phyloP scores from a whole-genome alignment of 2,113 vertebrate genomes.

The Callipepla squamata region DNA sequence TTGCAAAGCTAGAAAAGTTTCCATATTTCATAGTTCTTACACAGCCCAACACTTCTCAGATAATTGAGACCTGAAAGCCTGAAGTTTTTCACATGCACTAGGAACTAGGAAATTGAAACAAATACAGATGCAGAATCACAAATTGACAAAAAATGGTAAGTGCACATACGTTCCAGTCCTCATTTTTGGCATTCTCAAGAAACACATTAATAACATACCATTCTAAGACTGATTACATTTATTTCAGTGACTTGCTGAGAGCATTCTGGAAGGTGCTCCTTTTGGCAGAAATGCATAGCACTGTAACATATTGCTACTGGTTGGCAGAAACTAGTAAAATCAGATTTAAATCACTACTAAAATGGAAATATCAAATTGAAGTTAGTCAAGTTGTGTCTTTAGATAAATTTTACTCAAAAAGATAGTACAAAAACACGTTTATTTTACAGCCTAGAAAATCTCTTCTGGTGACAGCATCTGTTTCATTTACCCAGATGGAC shows the following conservation, averaged over 20 bases:
- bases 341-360: neutral
- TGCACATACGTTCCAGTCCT: neutral
- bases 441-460: neutral
- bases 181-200: neutral
- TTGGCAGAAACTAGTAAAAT: neutral
- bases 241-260: neutral
- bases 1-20: neutral
- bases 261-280: neutral
- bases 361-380: neutral
- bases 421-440: neutral
- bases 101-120: neutral
- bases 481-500: neutral
- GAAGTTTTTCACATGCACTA: neutral
- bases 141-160: neutral
- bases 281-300: neutral
- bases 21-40: neutral
- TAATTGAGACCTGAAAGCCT: neutral
- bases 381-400: neutral
- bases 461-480: neutral
- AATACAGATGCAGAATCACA: neutral
- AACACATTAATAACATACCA: neutral
- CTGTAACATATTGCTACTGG: neutral
- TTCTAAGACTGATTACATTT: neutral
- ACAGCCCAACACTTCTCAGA: neutral
- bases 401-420: neutral